Evolutionary conservation across 2,888 invertebrate species (phyloP).

Genomic region (Therioaphis trifolii): DNA sequence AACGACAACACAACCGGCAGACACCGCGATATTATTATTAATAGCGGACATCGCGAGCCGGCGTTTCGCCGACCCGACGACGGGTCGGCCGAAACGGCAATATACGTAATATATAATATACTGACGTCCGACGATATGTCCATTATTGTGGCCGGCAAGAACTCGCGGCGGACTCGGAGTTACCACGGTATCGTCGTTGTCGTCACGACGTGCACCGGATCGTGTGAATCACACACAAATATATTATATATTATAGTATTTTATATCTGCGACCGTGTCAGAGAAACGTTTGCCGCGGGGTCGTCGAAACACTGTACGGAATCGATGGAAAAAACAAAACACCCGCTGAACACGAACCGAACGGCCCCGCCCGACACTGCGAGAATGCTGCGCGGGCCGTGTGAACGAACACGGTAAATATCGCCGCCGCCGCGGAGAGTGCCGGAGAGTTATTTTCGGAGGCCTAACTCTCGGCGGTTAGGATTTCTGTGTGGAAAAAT

Average conservation of each 20-base stretch:
- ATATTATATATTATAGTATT: too few species aligned
- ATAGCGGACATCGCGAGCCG: neutral
- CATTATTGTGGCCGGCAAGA: constrained; percentile 24
- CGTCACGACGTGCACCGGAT: too few species aligned
- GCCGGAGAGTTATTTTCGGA: neutral
- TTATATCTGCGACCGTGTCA: neutral
- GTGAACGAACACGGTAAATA: too few species aligned
- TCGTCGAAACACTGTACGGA: neutral
- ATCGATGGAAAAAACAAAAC: neutral
- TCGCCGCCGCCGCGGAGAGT: too few species aligned
- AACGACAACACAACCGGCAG: too few species aligned
- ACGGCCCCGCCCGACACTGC: neutral
- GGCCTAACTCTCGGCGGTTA: neutral
- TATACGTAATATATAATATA: too few species aligned
- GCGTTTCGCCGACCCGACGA: neutral
- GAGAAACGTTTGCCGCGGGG: neutral
- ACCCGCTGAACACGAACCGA: too few species aligned
- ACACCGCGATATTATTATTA: neutral
- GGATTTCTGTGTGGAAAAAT: constrained; percentile 17
- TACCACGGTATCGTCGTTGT: too few species aligned
- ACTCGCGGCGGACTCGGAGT: too few species aligned
- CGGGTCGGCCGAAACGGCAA: neutral
- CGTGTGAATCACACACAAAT: too few species aligned
- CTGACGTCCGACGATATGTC: constrained; percentile 60
- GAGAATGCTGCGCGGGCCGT: too few species aligned